Conservation (phyloP, 2,888 invertebrate genomes). For the Ectobius pallidus region DNA sequence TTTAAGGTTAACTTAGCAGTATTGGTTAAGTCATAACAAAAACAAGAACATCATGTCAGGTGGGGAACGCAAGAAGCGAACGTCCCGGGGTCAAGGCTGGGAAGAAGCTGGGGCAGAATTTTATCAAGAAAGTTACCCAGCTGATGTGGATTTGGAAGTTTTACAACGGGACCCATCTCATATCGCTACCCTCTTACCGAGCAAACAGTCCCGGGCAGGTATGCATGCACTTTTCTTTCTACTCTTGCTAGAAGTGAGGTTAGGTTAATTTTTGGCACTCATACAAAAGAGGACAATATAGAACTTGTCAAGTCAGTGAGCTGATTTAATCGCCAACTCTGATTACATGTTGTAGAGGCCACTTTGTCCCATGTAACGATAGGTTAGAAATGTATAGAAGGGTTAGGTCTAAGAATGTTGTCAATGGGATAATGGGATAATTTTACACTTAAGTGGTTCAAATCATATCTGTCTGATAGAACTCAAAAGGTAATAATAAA, state of each 20-base stretch:
- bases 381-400: no score
- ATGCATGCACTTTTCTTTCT: conserved; percentile 12
- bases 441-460: no score
- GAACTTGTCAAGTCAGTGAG: no score
- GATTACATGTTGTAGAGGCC: no score
- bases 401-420: no score
- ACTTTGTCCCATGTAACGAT: no score
- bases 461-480: no score
- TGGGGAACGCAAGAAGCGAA: conserved; percentile 62
- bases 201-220: conserved; percentile 64
- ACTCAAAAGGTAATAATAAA: no score
- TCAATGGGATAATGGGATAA: no score
- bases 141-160: conserved; percentile 68
- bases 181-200: conserved; percentile 76
- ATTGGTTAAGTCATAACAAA: background rate
- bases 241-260: background rate
- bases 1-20: background rate
- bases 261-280: no score
- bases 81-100: conserved; percentile 70
- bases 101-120: conserved; percentile 86
- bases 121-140: conserved; percentile 84
- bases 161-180: conserved; percentile 75
- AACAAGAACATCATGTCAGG: conserved; percentile 60
- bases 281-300: no score
- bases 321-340: no score